Evolutionary conservation across 2,888 invertebrate species (phyloP).

Genomic region (Psylliodes chrysocephalus): DNA sequence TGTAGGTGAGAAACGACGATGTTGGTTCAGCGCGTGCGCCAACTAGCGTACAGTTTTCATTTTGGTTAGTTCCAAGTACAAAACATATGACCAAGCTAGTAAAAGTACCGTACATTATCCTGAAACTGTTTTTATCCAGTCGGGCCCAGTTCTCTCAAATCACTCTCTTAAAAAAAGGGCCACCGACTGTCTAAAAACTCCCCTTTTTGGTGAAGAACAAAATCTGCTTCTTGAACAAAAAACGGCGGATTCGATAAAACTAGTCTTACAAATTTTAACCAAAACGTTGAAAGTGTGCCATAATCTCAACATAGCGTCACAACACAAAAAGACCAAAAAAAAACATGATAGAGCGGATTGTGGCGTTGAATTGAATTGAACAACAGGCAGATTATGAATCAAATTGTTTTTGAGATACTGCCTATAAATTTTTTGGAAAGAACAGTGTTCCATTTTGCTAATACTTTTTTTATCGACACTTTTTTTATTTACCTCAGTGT

Average conservation of each 20-base stretch:
- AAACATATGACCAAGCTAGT: constrained; percentile 51
- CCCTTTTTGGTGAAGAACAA: constrained; percentile 24
- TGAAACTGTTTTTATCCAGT: constrained; percentile 32
- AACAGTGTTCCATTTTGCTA: constrained; percentile 56
- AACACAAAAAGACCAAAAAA: constrained; percentile 49
- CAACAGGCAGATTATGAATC: constrained; percentile 47
- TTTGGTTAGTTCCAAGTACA: constrained; percentile 53
- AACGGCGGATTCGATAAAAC: constrained; percentile 35
- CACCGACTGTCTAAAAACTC: constrained; percentile 32
- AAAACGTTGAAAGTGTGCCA: constrained; percentile 47
- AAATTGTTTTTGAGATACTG: constrained; percentile 55
- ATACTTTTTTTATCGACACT: constrained; percentile 36
- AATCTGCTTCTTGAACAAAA: constrained; percentile 38
- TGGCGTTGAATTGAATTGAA: constrained; percentile 39
- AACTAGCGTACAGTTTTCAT: constrained; percentile 44
- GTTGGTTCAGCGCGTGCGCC: constrained; percentile 39
- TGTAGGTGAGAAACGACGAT: constrained; percentile 51
- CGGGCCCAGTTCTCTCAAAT: constrained; percentile 22
- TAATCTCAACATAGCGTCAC: constrained; percentile 47
- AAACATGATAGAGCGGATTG: constrained; percentile 41
- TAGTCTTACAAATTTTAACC: constrained; percentile 40
- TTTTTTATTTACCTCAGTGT: constrained; percentile 37
- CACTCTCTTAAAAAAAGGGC: constrained; percentile 28
- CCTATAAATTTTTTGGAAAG: constrained; percentile 52
- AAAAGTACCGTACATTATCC: constrained; percentile 38